phyloP scores from a whole-genome alignment of 2,888 invertebrate species.

The Priocnemis perturbator region DNA sequence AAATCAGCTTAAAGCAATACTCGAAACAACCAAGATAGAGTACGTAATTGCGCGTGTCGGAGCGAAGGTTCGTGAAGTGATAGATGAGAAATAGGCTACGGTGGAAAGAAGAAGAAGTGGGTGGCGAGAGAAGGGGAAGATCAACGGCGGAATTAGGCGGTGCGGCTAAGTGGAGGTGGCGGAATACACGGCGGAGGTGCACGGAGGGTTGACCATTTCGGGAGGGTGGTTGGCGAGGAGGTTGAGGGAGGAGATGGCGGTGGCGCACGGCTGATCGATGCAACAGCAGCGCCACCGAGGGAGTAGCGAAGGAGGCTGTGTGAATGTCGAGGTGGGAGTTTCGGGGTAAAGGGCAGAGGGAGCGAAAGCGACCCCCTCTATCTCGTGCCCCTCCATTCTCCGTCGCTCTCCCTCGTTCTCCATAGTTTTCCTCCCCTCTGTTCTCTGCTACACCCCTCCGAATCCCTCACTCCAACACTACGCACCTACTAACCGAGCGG shows the following conservation, averaged over 20 bases:
- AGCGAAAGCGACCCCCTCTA: conserved; percentile 2
- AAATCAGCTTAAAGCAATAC: no score
- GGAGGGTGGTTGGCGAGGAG: not conserved
- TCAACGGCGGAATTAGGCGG: conserved; percentile 42
- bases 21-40: no score
- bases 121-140: conserved; percentile 23
- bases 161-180: conserved; percentile 28
- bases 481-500: conserved; percentile 53
- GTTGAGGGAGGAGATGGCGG: conserved; percentile 36
- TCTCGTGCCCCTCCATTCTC: conserved; percentile 8
- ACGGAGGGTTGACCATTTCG: conserved; percentile 10
- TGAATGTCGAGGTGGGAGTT: conserved; percentile 5
- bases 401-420: conserved; percentile 6
- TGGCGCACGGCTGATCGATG: conserved; percentile 72
- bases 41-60: no score
- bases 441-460: not conserved
- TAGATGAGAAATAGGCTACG: no score
- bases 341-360: conserved; percentile 9
- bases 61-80: no score
- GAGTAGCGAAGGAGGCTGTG: conserved; percentile 25
- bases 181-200: conserved; percentile 17
- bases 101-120: no score
- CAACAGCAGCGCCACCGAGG: conserved; percentile 66
- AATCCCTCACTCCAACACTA: conserved; percentile 30
- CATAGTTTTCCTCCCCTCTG: no score